Base-by-base conservation (phyloP, 2,113 vertebrate genomes). In the Chroicocephalus ridibundus region DNA sequence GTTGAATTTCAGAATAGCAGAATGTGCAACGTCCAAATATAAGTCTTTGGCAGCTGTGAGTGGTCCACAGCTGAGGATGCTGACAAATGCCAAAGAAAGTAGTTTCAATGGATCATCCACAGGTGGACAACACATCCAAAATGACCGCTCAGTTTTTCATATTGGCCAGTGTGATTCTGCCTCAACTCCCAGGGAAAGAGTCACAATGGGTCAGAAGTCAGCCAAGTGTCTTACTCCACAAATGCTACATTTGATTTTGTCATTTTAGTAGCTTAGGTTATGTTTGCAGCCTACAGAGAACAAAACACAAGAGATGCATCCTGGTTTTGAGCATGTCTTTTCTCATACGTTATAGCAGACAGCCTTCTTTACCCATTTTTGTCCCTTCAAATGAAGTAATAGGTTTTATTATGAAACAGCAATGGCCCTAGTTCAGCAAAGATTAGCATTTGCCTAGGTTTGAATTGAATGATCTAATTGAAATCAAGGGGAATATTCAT, bases 401-500 rank as follows among this genome's bases (percentile, higher is more conserved):
- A 62, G 70, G 68, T 87, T 94, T 91, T 94, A 83, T 70, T 82
- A 54, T 9, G 15, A 70, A 90, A 64, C 32, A 80, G 38, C 75
- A 91, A 46, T 70, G 46, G 69, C 54, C 52, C 29, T 79, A 76
- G 83, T 55, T 91, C 78, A 93, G 57, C 69, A 76, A 83, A 92
- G 74, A 94, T 76, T 86, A 94, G 31, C 83, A 87, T 89, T 95
- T 94, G 65, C 65, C 58, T 89, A 85, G 62, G 78, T 93, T 95
- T 95, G 93, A 94, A 91, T 89, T 79, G 74, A 79, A 91, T 54
- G 54, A 74, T 82, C 93, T 95, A 95, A 95, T 87, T 94, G 91
- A 96, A 95, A 94, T 95, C 94, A 93, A 95, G 92, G 81, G 77
- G 69, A 95, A 92, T 94, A 94, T 84, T 97, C 49, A 74, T 94